phyloP scores from a whole-genome alignment of 2,113 vertebrate species.

The Gulo gulo region DNA sequence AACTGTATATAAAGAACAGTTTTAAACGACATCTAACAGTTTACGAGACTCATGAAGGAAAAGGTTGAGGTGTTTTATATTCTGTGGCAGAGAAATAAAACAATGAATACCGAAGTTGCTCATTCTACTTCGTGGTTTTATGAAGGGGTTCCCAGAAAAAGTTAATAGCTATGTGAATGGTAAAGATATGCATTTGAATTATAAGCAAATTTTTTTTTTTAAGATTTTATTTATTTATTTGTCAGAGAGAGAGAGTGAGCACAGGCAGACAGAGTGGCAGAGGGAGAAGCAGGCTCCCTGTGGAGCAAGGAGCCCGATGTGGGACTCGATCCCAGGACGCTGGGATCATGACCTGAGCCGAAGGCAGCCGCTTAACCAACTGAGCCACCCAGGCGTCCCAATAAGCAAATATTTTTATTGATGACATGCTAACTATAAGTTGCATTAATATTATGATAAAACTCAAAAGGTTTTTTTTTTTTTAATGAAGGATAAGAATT shows the following conservation, averaged over 20 bases:
- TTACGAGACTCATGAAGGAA: background rate
- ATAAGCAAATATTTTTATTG: slow-evolving; percentile 24
- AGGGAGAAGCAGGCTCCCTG: no score
- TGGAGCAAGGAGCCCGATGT: no score
- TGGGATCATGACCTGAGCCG: no score
- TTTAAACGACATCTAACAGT: background rate
- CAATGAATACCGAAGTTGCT: background rate
- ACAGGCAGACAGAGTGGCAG: no score
- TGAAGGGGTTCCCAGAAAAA: background rate
- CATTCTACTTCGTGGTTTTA: background rate
- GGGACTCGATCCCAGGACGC: no score
- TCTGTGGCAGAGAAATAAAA: background rate
- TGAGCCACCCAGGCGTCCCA: no score
- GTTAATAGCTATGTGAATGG: background rate
- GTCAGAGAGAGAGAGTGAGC: no score
- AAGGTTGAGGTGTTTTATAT: background rate
- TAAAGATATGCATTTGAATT: background rate
- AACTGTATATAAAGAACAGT: background rate
- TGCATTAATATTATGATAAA: slow-evolving; percentile 4
- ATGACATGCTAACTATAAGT: background rate
- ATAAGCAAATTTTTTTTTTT: slow-evolving; percentile 31
- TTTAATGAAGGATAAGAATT: background rate
- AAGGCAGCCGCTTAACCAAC: no score
- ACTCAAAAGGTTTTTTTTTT: background rate
- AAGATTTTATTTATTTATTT: no score